A percentile compares a stretch with the other conserved stretches of the same genome.
These are phyloP conservation scores for Drosophila pseudotakahashii DNA, from an alignment of 2,888 invertebrate species.

Conservation along the genomic window DNA sequence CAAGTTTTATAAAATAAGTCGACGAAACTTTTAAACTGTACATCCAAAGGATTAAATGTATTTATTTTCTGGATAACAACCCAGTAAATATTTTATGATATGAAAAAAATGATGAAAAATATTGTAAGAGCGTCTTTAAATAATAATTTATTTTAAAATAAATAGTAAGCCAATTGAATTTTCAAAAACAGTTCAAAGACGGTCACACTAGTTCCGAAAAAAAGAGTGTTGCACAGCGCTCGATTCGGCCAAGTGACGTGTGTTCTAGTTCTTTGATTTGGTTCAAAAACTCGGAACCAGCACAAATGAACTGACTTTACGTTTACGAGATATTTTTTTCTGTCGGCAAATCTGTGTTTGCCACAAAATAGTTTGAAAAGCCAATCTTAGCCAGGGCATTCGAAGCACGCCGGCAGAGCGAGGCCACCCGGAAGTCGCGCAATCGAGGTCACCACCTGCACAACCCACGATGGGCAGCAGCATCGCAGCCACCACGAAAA, in stretches of 20 bases:
- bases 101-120: too few species aligned
- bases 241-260: slow-evolving; percentile 8
- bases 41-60: too few species aligned
- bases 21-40: too few species aligned
- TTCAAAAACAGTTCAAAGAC: not conserved
- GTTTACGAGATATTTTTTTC: slow-evolving; percentile 23
- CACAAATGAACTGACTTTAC: slow-evolving; percentile 9
- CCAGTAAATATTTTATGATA: too few species aligned
- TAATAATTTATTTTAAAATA: not conserved
- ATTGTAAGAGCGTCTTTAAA: too few species aligned
- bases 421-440: slow-evolving; percentile 3
- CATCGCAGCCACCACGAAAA: not conserved
- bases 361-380: slow-evolving; percentile 16
- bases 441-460: slow-evolving; percentile 8
- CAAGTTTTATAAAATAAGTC: too few species aligned
- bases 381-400: not conserved
- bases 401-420: slow-evolving; percentile 15
- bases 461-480: slow-evolving; percentile 11
- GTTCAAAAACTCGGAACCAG: slow-evolving; percentile 1
- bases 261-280: slow-evolving; percentile 13
- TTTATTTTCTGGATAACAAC: too few species aligned
- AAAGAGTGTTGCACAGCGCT: slow-evolving; percentile 1
- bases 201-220: not conserved
- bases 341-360: slow-evolving; percentile 35
- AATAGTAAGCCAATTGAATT: not conserved